A percentile compares a stretch with the other conserved stretches of the same genome.
Evolutionary conservation across 2,797 vertebrate genomes (phyloP).

Genomic region (Eidolon dupreanum): DNA sequence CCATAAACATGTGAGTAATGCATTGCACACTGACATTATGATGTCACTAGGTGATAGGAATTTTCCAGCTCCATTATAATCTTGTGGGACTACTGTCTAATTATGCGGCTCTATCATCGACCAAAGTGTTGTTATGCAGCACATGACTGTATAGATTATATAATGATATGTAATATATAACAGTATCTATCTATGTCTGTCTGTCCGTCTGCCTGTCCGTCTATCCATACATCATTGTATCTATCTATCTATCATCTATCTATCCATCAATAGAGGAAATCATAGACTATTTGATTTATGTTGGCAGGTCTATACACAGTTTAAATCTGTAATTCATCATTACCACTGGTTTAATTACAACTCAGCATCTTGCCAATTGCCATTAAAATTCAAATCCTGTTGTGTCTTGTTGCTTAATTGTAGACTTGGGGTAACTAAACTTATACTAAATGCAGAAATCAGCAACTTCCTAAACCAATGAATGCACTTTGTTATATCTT

Average conservation of each 20-base stretch:
- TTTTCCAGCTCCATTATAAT: neutral
- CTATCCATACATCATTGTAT: too few species aligned
- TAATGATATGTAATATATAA: neutral
- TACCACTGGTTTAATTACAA: conserved; percentile 61
- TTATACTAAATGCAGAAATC: conserved; percentile 42
- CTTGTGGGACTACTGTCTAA: neutral
- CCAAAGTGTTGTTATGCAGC: neutral
- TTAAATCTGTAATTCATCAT: conserved; percentile 63
- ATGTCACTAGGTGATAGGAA: neutral
- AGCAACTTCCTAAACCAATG: conserved; percentile 2
- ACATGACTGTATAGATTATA: neutral
- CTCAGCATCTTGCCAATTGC: conserved; percentile 51
- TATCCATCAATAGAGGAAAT: neutral
- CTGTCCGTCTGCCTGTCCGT: too few species aligned
- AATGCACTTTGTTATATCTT: conserved; percentile 43
- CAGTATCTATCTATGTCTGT: too few species aligned
- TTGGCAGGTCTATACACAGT: neutral
- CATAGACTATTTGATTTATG: neutral
- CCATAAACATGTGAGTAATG: neutral
- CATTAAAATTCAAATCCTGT: conserved; percentile 61
- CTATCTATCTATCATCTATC: neutral
- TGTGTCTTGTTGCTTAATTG: conserved; percentile 70
- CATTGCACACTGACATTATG: neutral
- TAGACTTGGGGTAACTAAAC: conserved; percentile 39
- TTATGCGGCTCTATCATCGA: neutral